phyloP scores from a whole-genome alignment of 1,140 invertebrate species.

The Pseudachorutes palmiensis region DNA sequence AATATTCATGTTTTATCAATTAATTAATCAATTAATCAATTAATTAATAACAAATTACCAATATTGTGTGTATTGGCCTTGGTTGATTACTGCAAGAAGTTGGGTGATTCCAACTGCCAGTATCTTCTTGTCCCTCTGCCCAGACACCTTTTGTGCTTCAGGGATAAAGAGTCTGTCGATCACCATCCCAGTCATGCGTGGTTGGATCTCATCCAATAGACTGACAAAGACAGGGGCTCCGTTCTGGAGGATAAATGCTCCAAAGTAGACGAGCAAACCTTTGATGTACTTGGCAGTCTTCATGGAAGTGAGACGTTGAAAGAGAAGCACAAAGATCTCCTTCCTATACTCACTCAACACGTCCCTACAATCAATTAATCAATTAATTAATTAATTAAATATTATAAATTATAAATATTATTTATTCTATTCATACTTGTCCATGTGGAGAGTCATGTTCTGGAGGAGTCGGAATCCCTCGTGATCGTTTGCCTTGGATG shows the following conservation, averaged over 20 bases:
- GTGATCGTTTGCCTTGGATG: conserved; percentile 90
- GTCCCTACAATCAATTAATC: conserved; percentile 2
- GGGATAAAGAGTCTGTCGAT: conserved; percentile 74
- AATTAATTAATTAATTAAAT: neutral
- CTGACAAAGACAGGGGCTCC: conserved; percentile 62
- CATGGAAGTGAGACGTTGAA: conserved; percentile 79
- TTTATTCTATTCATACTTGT: conserved; percentile 51
- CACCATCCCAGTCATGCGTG: conserved; percentile 89
- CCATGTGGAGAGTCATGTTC: conserved; percentile 66
- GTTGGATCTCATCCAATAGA: conserved; percentile 76
- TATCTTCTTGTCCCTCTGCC: conserved; percentile 73
- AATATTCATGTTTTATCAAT: neutral
- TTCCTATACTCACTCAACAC: conserved; percentile 7
- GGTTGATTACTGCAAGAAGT: conserved; percentile 66
- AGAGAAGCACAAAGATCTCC: conserved; percentile 78
- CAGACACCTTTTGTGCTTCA: conserved; percentile 78
- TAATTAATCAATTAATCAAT: conserved; percentile 1
- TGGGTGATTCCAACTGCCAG: conserved; percentile 79
- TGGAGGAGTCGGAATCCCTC: conserved; percentile 90
- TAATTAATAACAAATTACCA: conserved; percentile 49
- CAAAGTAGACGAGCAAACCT: conserved; percentile 81
- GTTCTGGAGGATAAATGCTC: conserved; percentile 70
- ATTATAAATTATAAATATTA: neutral
- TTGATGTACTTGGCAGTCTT: conserved; percentile 92
- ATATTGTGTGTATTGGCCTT: conserved; percentile 56